Evolutionary conservation across 2,113 vertebrate species (phyloP).

Genomic region (Bos indicus): DNA sequence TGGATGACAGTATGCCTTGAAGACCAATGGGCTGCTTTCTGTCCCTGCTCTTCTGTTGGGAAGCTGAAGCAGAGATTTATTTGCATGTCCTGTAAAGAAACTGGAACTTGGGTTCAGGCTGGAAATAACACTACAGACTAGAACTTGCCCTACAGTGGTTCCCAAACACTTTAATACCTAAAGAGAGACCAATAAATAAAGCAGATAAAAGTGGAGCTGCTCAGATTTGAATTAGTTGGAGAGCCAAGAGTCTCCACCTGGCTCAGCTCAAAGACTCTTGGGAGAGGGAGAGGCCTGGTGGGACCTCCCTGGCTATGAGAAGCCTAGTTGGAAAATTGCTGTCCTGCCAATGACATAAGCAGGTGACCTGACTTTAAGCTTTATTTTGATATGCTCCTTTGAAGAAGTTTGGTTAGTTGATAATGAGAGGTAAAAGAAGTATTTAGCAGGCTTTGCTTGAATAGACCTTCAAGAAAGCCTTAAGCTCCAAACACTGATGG

Average conservation of each 20-base stretch:
- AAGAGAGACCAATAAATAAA: neutral
- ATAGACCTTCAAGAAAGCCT: neutral
- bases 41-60: neutral
- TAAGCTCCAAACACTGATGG: neutral
- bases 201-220: neutral
- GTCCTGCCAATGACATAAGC: neutral
- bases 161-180: slow-evolving; percentile 2
- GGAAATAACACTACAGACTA: neutral
- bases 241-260: neutral
- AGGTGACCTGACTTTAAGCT: neutral
- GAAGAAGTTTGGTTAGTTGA: neutral
- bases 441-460: neutral
- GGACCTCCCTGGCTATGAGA: neutral
- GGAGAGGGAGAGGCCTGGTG: neutral
- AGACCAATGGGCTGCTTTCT: slow-evolving; percentile 10
- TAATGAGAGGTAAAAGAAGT: neutral
- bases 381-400: neutral
- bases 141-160: neutral
- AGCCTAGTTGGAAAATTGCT: neutral
- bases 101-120: neutral
- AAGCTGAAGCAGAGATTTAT: slow-evolving; percentile 27
- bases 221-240: neutral
- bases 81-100: neutral
- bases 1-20: neutral
- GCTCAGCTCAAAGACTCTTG: neutral